A percentile compares a stretch with the other conserved stretches of the same genome.
Conservation (phyloP, 2,113 vertebrate species). For the Ivindomyrus marchei region DNA sequence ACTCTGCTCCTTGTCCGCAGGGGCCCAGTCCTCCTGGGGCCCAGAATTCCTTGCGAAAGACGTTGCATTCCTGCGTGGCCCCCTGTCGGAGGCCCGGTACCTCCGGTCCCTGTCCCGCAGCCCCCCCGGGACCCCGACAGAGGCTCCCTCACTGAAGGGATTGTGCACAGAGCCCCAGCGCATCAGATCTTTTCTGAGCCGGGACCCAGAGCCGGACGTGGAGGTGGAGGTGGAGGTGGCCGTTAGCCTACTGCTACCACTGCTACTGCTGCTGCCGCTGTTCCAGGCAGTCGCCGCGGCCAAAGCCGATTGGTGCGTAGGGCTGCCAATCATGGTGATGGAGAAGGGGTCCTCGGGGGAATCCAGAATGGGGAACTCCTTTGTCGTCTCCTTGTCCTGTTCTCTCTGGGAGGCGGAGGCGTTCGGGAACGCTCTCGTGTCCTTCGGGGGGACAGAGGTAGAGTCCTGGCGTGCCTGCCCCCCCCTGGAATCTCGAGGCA, state of each 20-base stretch:
- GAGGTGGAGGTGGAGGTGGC: neutral
- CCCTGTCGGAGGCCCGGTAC: conserved; percentile 44
- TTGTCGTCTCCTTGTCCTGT: conserved; percentile 51
- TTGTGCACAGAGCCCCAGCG: conserved; percentile 65
- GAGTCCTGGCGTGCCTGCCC: conserved; percentile 42
- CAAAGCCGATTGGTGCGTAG: conserved; percentile 58
- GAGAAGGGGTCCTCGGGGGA: conserved; percentile 62
- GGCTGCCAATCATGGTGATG: conserved; percentile 68
- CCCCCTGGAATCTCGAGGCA: conserved; percentile 38
- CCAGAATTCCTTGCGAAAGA: conserved; percentile 62
- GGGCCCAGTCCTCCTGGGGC: conserved; percentile 63
- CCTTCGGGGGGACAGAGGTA: conserved; percentile 39
- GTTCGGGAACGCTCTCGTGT: neutral
- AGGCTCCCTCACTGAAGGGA: conserved; percentile 52
- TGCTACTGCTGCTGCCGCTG: conserved; percentile 23
- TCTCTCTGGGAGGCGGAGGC: conserved; percentile 45
- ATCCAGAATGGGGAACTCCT: conserved; percentile 49
- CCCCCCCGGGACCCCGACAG: conserved; percentile 13
- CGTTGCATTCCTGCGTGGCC: conserved; percentile 55
- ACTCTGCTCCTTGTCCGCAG: conserved; percentile 66
- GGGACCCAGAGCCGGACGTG: conserved; percentile 34
- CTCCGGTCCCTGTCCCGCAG: conserved; percentile 42
- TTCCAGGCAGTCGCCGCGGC: conserved; percentile 32
- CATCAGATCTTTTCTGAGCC: conserved; percentile 51
- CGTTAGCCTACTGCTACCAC: neutral